Percentiles rank a stretch among this genome's conserved stretches.
These are phyloP conservation scores for Pomatorhinus ruficollis DNA, from an alignment of 2,113 vertebrate genomes.

Conservation along the genomic window DNA sequence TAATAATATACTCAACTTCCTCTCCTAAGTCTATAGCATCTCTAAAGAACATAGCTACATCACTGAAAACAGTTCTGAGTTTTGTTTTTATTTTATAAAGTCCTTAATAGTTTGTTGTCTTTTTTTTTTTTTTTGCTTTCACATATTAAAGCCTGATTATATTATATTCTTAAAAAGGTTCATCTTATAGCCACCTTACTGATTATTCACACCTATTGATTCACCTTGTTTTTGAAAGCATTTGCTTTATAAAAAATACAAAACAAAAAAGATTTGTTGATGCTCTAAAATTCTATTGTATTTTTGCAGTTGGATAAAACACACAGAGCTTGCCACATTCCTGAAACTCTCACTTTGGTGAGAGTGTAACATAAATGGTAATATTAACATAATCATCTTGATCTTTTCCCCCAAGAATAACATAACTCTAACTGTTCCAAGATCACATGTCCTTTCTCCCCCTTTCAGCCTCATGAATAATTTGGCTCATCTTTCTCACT, in stretches of 20 bases:
- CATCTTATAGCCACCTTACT: background rate
- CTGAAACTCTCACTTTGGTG: background rate
- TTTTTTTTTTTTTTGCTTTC: background rate
- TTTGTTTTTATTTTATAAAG: background rate
- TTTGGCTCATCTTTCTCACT: constrained; percentile 5
- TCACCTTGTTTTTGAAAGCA: constrained; percentile 33
- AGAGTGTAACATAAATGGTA: background rate
- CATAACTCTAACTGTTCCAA: background rate
- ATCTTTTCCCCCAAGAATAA: constrained; percentile 18
- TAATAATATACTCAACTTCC: background rate
- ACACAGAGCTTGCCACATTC: background rate
- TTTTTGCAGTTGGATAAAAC: constrained; percentile 25
- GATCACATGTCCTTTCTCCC: constrained; percentile 12
- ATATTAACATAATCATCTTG: background rate
- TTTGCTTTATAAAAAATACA: background rate
- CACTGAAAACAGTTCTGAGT: background rate
- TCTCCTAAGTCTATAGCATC: background rate
- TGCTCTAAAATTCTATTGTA: background rate
- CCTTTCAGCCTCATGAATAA: constrained; percentile 39
- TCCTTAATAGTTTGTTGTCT: background rate
- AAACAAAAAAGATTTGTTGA: background rate
- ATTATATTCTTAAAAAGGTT: background rate
- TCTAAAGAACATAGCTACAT: background rate
- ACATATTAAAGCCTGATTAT: background rate
- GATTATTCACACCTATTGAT: background rate